Evolutionary conservation across 1,140 invertebrate genomes (phyloP), one percentile per base, ranked within the genome.

Genomic region (Nasonia longicornis): DNA sequence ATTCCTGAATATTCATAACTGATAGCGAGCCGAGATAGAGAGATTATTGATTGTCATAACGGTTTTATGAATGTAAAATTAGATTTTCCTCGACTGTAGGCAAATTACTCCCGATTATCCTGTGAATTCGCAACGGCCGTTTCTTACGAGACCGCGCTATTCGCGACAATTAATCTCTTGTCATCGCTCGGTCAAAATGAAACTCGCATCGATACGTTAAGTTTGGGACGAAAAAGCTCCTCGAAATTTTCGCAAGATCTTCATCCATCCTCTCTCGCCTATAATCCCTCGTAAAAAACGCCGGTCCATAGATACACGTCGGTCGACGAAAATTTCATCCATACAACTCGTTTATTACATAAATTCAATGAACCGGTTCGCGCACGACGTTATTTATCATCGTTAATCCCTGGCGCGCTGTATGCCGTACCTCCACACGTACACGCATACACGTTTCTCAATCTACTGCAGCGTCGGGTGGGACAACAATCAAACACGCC

Each of bases 321-420:
- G 22, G n/a, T 35, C 26, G 14, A 35, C 69, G 29, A 73, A 73
- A 73, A 73, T 52, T 29, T 48, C 42, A 26, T 7, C n/a, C 10
- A 10, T n/a, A 35, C 38, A 76, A 80, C 29, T 20, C 63, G 42
- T 73, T 45, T 16, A 76, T 76, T 76, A 81, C 12, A 81, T 74
- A 81, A 81, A 81, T 81, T 29, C 12, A 66, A 38, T 58, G 35
- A 64, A 77, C 67, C 80, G 80, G 45, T 81, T 76, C 20, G 8
- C n/a, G 35, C 58, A 31, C 72, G 38, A 71, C 70, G 45, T 42
- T 79, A 79, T 79, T 80, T 38, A 75, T 81, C 35, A 76, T 81
- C 66, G 72, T 69, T 74, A 74, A 52, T 58, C 58, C 45, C 3
- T 6, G 20, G 64, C 26, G 26, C 20, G 52, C 48, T 58, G 14